A percentile compares a stretch with the other conserved stretches of the same genome.
Conservation (phyloP, 2,113 vertebrate genomes). For the Perca flavescens region DNA sequence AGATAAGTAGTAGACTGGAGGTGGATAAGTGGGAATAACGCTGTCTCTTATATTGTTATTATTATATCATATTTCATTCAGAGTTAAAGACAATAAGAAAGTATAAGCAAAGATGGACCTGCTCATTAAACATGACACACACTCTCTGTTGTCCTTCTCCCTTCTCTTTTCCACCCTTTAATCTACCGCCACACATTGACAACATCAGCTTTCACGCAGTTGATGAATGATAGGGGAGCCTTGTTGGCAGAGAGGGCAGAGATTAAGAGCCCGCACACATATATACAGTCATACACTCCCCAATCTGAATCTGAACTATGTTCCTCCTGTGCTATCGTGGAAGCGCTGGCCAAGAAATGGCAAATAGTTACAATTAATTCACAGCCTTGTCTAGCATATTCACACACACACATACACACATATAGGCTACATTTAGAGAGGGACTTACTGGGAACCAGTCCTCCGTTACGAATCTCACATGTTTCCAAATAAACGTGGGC, state of each 20-base stretch:
- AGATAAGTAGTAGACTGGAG: conserved; percentile 27
- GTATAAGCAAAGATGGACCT: conserved; percentile 5
- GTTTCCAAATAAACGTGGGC: conserved; percentile 5
- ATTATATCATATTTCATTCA: conserved; percentile 4
- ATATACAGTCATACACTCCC: not conserved
- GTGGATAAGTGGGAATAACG: conserved; percentile 16
- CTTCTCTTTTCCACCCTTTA: conserved; percentile 31
- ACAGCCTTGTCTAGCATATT: conserved; percentile 7
- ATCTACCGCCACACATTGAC: conserved; percentile 39
- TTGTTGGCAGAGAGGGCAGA: conserved; percentile 24
- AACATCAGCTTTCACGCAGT: conserved; percentile 33
- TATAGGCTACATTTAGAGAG: not conserved
- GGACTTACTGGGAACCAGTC: not conserved
- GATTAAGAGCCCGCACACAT: not conserved
- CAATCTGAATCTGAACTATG: conserved; percentile 16
- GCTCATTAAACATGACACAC: conserved; percentile 53
- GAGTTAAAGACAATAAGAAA: conserved; percentile 23
- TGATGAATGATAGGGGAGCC: conserved; percentile 15
- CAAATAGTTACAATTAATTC: conserved; percentile 30
- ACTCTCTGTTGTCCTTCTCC: conserved; percentile 15
- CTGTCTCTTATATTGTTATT: conserved; percentile 1
- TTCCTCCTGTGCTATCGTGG: not conserved
- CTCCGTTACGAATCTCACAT: conserved; percentile 10
- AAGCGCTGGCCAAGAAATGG: not conserved
- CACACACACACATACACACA: not conserved